A percentile compares a stretch with the other conserved stretches of the same genome.
These are phyloP conservation scores for Kryptopterus vitreolus DNA, from an alignment of 2,797 vertebrate genomes.

Conservation along the genomic window DNA sequence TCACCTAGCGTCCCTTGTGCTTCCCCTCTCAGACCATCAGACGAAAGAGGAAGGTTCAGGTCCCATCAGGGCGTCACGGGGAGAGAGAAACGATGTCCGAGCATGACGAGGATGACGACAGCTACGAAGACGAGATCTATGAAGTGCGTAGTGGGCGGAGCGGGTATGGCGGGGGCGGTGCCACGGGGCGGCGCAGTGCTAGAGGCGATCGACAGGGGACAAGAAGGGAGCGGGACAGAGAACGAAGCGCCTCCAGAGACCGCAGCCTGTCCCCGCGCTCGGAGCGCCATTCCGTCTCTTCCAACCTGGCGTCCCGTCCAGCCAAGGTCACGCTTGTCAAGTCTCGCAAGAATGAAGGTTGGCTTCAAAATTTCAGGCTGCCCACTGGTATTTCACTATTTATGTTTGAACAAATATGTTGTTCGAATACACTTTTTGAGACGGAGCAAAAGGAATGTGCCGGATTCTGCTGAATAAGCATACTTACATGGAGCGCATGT, in stretches of 20 bases:
- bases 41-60: conserved; percentile 94
- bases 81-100: conserved; percentile 92
- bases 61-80: conserved; percentile 84
- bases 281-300: conserved; percentile 85
- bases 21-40: conserved; percentile 84
- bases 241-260: conserved; percentile 90
- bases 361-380: conserved; percentile 54
- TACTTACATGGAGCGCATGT: conserved; percentile 65
- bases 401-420: neutral
- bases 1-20: neutral
- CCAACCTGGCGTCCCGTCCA: conserved; percentile 88
- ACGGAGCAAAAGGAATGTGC: neutral
- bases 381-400: neutral
- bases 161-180: conserved; percentile 79
- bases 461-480: conserved; percentile 13
- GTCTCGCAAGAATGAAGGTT: conserved; percentile 98
- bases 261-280: conserved; percentile 91
- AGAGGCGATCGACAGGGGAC: conserved; percentile 72
- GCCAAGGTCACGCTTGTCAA: conserved; percentile 97
- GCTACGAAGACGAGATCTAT: conserved; percentile 92
- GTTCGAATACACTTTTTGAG: neutral
- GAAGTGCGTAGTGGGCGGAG: conserved; percentile 83
- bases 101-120: conserved; percentile 93
- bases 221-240: conserved; percentile 73
- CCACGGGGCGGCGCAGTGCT: conserved; percentile 79